Evolutionary conservation across 2,888 invertebrate genomes (phyloP).

Genomic region (Rhogogaster chlorosoma): DNA sequence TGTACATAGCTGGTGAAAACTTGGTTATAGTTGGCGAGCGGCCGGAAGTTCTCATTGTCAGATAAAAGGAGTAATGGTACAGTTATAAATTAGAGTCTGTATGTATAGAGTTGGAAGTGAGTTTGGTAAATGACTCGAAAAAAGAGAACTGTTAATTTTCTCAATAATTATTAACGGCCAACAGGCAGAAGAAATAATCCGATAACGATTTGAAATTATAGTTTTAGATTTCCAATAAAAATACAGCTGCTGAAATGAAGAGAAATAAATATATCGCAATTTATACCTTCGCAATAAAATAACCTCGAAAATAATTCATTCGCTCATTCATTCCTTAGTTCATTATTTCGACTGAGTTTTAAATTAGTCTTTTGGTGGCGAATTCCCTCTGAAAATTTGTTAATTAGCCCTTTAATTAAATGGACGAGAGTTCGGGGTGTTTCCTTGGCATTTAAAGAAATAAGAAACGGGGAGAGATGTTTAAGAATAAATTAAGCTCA

Average conservation of each 20-base stretch:
- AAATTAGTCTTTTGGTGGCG: not conserved
- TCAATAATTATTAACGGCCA: not conserved
- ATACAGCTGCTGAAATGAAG: not conserved
- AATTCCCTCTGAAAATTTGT: not conserved
- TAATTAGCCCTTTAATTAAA: not conserved
- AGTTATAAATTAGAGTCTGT: slow-evolving; percentile 35
- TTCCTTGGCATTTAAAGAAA: not conserved
- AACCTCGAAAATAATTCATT: not conserved
- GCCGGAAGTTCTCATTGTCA: slow-evolving; percentile 21
- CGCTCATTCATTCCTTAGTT: not conserved
- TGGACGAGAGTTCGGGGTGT: not conserved
- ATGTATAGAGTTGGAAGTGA: not conserved
- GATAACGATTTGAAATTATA: not conserved
- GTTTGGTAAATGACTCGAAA: not conserved
- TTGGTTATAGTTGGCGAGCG: slow-evolving; percentile 11
- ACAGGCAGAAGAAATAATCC: not conserved
- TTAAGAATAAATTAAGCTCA: not conserved
- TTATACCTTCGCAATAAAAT: not conserved
- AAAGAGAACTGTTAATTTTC: not conserved
- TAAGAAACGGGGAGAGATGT: not conserved
- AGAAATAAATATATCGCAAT: not conserved
- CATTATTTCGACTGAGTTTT: not conserved
- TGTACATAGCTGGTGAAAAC: not conserved
- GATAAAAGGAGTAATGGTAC: slow-evolving; percentile 23
- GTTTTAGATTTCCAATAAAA: not conserved